Percentiles rank a stretch among this genome's conserved stretches.
These are phyloP conservation scores for Homarus americanus DNA, from an alignment of 1,140 invertebrate genomes.

Conservation along the genomic window DNA sequence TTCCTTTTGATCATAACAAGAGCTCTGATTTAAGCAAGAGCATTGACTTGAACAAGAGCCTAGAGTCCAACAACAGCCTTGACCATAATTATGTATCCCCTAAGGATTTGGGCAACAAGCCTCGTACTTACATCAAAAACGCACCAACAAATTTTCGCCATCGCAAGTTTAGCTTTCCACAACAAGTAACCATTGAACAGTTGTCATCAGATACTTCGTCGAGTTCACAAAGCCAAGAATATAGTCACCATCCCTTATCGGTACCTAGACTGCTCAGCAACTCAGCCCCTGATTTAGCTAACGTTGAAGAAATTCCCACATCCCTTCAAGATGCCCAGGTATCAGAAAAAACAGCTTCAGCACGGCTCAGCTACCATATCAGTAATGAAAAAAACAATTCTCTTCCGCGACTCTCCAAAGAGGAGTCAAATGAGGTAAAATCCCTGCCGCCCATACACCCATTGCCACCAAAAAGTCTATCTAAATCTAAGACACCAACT, in stretches of 20 bases:
- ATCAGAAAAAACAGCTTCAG: neutral
- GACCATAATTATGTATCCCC: conserved; percentile 41
- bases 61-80: neutral
- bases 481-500: neutral
- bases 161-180: conserved; percentile 34
- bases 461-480: neutral
- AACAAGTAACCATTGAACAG: neutral
- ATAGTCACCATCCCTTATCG: neutral
- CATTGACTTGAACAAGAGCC: neutral
- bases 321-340: neutral
- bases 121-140: conserved; percentile 40
- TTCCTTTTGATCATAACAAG: conserved; percentile 41
- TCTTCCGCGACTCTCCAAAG: neutral
- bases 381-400: neutral
- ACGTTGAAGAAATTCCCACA: neutral
- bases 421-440: neutral
- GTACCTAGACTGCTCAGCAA: neutral
- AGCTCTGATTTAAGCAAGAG: conserved; percentile 49
- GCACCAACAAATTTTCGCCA: conserved; percentile 3
- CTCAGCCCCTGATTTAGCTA: conserved; percentile 44
- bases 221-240: neutral
- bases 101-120: neutral
- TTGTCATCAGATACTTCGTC: neutral
- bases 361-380: conserved; percentile 1
- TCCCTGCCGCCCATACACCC: neutral